These are phyloP conservation scores for Bolborhynchus lineola DNA, from an alignment of 2,113 vertebrate genomes.

Conservation along the genomic window DNA sequence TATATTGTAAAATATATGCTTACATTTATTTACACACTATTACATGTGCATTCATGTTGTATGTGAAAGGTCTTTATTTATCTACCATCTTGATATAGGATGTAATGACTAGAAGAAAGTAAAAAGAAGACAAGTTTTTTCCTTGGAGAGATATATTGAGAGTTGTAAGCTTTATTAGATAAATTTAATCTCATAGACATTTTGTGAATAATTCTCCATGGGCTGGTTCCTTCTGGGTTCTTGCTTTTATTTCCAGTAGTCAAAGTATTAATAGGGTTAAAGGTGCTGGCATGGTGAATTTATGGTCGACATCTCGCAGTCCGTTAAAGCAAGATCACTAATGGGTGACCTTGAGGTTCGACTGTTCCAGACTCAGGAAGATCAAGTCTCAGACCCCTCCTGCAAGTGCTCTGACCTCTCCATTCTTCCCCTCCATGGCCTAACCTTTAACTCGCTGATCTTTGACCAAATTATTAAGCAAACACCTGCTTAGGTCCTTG, in stretches of 20 bases:
- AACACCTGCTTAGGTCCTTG: constrained; percentile 94
- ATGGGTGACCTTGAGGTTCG: constrained; percentile 99
- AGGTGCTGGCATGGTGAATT: constrained; percentile 90
- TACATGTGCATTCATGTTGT: rapidly evolving
- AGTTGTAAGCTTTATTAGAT: constrained; percentile 31
- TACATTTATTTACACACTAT: not conserved
- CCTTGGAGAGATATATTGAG: not conserved
- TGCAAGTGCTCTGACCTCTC: constrained; percentile 87
- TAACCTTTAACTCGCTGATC: constrained; percentile 97
- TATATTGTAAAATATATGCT: not conserved
- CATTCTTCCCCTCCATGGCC: constrained; percentile 82
- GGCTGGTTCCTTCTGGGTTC: constrained; percentile 74
- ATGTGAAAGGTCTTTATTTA: not conserved
- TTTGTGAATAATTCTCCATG: constrained; percentile 69
- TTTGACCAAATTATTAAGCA: constrained; percentile 99
- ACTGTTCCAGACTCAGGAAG: constrained; percentile 90
- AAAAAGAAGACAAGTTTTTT: not conserved
- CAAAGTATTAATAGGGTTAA: constrained; percentile 94
- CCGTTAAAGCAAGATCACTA: constrained; percentile 90
- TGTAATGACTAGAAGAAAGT: not conserved
- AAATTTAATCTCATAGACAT: constrained; percentile 54
- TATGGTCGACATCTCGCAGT: constrained; percentile 85
- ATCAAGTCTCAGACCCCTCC: constrained; percentile 94
- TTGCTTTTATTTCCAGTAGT: constrained; percentile 82
- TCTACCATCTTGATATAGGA: not conserved